Conservation (phyloP, 2,888 invertebrate genomes). For the Orthonychiurus folsomi region DNA sequence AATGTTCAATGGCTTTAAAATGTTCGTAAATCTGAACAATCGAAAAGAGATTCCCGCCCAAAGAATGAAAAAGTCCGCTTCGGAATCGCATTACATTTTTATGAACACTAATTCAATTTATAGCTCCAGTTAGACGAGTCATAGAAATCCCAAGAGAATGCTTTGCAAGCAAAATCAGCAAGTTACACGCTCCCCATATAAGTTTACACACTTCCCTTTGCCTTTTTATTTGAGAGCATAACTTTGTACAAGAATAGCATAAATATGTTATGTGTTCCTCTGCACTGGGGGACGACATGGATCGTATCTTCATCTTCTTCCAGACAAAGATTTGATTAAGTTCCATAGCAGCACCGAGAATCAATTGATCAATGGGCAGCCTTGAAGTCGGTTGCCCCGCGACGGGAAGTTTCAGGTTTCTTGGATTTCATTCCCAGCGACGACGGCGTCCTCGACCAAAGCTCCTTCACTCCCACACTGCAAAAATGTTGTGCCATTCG, state of each 20-base stretch:
- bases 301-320: background rate
- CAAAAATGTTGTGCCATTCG: too few species aligned
- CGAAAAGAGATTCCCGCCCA: too few species aligned
- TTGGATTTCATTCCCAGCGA: too few species aligned
- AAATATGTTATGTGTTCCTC: too few species aligned
- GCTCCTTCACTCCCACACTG: too few species aligned
- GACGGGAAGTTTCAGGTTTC: too few species aligned
- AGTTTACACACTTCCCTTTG: background rate
- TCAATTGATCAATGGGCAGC: too few species aligned
- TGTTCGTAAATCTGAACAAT: too few species aligned
- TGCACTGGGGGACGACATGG: too few species aligned
- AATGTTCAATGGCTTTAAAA: too few species aligned
- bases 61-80: background rate
- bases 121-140: background rate
- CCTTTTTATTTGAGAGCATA: background rate
- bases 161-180: background rate
- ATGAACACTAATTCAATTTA: background rate
- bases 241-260: background rate
- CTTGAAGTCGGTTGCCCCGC: too few species aligned
- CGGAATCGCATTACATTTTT: background rate
- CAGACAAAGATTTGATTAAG: background rate
- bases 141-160: background rate
- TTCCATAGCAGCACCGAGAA: background rate
- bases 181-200: background rate
- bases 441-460: too few species aligned